Percentiles rank a stretch among this genome's conserved stretches.
Evolutionary conservation across 2,113 vertebrate species (phyloP).

Genomic region (Ciconia maguari): DNA sequence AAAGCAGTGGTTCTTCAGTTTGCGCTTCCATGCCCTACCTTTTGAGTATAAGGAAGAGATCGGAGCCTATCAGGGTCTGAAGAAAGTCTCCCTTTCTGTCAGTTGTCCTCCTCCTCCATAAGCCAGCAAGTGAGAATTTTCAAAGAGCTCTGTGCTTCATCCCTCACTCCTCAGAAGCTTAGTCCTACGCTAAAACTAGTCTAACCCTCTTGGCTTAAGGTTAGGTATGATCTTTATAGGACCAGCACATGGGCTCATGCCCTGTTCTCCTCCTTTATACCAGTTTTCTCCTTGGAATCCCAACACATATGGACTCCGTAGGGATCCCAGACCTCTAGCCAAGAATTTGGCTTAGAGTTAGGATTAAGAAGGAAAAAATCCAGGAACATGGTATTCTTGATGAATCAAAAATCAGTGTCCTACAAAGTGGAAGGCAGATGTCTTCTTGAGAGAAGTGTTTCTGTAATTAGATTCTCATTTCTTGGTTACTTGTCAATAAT

Average conservation of each 20-base stretch:
- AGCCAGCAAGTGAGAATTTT: background rate
- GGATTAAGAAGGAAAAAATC: background rate
- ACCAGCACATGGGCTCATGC: background rate
- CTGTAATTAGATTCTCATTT: background rate
- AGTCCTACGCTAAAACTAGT: background rate
- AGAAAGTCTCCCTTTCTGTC: background rate
- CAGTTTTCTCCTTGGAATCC: background rate
- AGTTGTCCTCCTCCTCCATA: background rate
- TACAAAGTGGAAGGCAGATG: background rate
- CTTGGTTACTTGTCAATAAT: background rate
- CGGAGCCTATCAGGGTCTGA: background rate
- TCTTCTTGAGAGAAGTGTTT: background rate
- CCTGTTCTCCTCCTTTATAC: background rate
- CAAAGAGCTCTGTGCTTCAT: background rate
- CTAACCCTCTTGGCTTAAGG: background rate
- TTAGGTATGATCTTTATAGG: background rate
- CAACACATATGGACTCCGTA: background rate
- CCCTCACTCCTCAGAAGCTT: background rate
- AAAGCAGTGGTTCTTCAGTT: background rate
- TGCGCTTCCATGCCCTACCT: background rate
- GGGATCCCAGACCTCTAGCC: background rate
- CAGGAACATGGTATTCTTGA: rapidly evolving
- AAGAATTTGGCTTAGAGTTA: background rate
- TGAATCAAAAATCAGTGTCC: background rate
- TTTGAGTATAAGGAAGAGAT: background rate